phyloP scores from a whole-genome alignment of 2,113 vertebrate genomes.

The Peromyscus polionotus region DNA sequence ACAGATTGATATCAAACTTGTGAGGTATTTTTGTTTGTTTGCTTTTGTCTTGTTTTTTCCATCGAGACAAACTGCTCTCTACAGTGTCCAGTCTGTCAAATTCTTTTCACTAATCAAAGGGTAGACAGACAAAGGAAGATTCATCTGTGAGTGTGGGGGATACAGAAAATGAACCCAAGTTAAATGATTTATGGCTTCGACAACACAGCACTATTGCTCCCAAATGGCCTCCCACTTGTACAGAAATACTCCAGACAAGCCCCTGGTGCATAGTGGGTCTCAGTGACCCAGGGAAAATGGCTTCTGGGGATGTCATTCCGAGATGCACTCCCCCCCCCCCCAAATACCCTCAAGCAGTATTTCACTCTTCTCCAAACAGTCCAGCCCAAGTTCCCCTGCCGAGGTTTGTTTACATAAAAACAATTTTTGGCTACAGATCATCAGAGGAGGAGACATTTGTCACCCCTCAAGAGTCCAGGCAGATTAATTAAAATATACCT shows the following conservation, averaged over 20 bases:
- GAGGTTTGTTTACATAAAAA: slow-evolving; percentile 69
- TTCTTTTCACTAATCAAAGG: slow-evolving; percentile 71
- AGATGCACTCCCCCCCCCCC: slow-evolving; percentile 64
- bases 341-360: slow-evolving; percentile 35
- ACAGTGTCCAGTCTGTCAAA: background rate
- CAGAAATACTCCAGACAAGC: slow-evolving; percentile 81
- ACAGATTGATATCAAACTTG: slow-evolving; percentile 57
- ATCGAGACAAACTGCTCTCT: slow-evolving; percentile 44
- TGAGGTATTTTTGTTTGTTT: slow-evolving; percentile 70
- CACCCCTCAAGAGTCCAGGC: slow-evolving; percentile 50
- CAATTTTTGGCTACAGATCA: slow-evolving; percentile 45
- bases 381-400: slow-evolving; percentile 10
- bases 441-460: slow-evolving; percentile 66
- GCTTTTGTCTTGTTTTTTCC: background rate
- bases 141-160: slow-evolving; percentile 49
- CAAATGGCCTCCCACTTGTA: slow-evolving; percentile 80
- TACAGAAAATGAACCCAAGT: slow-evolving; percentile 52
- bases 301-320: slow-evolving; percentile 81
- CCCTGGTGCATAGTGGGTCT: slow-evolving; percentile 58
- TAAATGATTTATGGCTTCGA: slow-evolving; percentile 68
- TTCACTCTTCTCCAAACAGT: slow-evolving; percentile 48
- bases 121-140: slow-evolving; percentile 68
- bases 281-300: slow-evolving; percentile 80
- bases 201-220: slow-evolving; percentile 73
- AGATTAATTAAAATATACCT: background rate